phyloP scores from a whole-genome alignment of 2,797 vertebrate species.

The Ptychadena robeensis region DNA sequence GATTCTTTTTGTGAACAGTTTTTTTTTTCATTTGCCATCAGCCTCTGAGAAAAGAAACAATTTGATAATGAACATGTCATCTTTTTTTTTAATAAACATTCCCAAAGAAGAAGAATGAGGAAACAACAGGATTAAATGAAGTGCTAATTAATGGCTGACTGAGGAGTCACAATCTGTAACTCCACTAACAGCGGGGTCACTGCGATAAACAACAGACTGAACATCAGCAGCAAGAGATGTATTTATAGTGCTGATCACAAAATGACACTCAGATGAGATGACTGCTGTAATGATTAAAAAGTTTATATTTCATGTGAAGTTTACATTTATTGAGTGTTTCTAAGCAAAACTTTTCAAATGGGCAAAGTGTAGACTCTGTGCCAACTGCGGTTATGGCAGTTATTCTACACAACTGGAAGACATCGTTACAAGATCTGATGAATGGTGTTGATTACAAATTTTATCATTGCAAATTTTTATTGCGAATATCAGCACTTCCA shows the following conservation, averaged over 20 bases:
- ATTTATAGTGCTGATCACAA: neutral
- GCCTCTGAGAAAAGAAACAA: neutral
- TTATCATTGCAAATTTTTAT: too few species aligned
- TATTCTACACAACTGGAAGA: too few species aligned
- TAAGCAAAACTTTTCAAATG: too few species aligned
- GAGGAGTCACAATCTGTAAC: neutral
- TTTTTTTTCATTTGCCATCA: neutral
- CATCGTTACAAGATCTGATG: too few species aligned
- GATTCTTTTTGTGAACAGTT: too few species aligned
- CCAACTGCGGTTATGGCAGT: too few species aligned
- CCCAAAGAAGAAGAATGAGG: neutral
- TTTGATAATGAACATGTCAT: neutral
- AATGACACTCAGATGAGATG: neutral
- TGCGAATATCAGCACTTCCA: too few species aligned
- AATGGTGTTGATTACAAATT: too few species aligned
- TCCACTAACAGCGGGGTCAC: neutral
- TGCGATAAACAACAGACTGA: neutral
- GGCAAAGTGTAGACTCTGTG: too few species aligned
- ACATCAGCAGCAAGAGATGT: neutral
- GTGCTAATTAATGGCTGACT: neutral
- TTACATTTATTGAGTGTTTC: too few species aligned
- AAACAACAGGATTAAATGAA: constrained; percentile 1
- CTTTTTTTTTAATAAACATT: neutral
- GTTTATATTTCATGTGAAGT: too few species aligned
- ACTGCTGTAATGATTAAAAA: neutral